Base-by-base conservation (phyloP, 1,140 invertebrate species). In the Sesamia nonagrioides region DNA sequence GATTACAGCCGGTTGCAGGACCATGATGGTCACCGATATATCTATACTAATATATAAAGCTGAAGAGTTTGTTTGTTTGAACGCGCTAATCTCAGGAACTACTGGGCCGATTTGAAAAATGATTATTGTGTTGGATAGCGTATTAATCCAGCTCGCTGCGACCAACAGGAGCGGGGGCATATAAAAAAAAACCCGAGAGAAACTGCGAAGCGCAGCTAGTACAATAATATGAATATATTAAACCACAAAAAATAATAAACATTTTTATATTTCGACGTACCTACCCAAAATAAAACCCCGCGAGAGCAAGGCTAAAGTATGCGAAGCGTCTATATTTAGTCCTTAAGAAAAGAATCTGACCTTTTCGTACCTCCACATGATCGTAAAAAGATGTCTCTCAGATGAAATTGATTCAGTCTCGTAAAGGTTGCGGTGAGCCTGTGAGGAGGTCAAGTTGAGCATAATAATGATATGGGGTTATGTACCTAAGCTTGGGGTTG, bases 321-420 rank as follows among this genome's bases (percentile, higher is more conserved):
- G 2, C 15, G 9, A 15, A 58, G 37, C 35, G 17, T 63, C 37
- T 63, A 63, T 42, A 63, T 63, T 63, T 63, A 18, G 35, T 63
- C n/a, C 15, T 48, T 42, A 42, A 63, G 60, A 63, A 42, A 63
- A n/a, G 60, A n/a, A 40, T 63, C n/a, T 18, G 35, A 63, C 60
- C 60, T 63, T 63, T 63, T 63, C 35, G 42, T 63, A 63, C 60
- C 60, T 63, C 37, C 17, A 63, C 35, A 63, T 42, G 37, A 63
- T 63, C 37, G 60, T 63, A 63, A 63, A 56, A 40, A 63, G 60
- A 63, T 63, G 60, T 63, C 60, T 63, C 60, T n/a, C 9, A 63
- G 60, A 63, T 63, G 60, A 63, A 63, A 63, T 63, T 63, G 60
- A 63, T 63, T 63, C 9, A 63, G 60, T 63, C 60, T 40, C 35